Conservation (phyloP, 2,797 vertebrate genomes). For the Siniperca undulata region DNA sequence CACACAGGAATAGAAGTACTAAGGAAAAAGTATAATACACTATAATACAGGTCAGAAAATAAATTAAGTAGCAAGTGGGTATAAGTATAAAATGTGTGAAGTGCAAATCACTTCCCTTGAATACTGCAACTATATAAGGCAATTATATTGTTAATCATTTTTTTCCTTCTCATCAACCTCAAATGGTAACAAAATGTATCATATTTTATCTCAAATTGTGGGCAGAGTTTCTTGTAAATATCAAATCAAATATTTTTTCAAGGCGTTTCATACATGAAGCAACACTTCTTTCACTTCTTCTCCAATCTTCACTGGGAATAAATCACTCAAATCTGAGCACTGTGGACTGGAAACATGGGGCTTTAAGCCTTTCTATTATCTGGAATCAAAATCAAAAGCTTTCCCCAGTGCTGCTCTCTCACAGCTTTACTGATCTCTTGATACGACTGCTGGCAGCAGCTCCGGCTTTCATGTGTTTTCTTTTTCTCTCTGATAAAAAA, state of each 20-base stretch:
- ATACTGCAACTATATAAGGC: neutral
- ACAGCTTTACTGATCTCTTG: constrained; percentile 25
- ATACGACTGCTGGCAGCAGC: constrained; percentile 15
- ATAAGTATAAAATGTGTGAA: too few relatives aligned
- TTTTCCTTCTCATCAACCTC: neutral
- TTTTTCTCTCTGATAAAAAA: neutral
- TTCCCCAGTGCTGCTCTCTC: constrained; percentile 22
- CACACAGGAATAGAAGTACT: too few relatives aligned
- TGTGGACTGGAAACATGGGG: constrained; percentile 10
- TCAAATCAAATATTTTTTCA: neutral
- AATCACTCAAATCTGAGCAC: constrained; percentile 28
- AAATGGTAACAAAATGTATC: neutral
- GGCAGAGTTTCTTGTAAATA: constrained; percentile 17
- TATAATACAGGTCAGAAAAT: too few relatives aligned
- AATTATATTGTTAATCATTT: neutral
- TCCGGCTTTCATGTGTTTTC: constrained; percentile 15
- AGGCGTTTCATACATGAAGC: constrained; percentile 16
- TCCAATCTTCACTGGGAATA: constrained; percentile 11
- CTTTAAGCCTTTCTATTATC: constrained; percentile 33
- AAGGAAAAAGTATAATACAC: too few relatives aligned
- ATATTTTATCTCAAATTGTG: neutral
- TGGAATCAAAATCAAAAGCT: constrained; percentile 50
- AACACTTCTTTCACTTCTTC: constrained; percentile 18
- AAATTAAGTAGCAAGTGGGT: too few relatives aligned
- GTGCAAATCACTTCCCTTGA: neutral